Evolutionary conservation across 2,888 invertebrate genomes (phyloP).

Genomic region (Bembecia ichneumoniformis): DNA sequence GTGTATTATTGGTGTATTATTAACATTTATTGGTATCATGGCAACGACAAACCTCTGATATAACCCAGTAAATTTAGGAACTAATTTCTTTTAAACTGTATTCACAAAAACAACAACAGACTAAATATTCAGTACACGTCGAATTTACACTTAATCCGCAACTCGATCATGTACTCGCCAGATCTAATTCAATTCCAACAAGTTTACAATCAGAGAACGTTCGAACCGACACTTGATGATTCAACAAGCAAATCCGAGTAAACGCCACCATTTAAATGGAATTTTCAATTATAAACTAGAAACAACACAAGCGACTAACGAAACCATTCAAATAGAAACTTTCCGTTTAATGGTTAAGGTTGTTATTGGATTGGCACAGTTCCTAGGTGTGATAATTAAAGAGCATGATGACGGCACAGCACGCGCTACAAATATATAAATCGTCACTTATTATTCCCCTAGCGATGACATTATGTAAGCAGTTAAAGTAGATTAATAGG

Average conservation of each 20-base stretch:
- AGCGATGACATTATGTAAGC: conserved; percentile 37
- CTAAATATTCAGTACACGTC: conserved; percentile 1
- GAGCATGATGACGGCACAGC: conserved; percentile 29
- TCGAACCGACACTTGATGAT: conserved; percentile 27
- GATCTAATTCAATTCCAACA: conserved; percentile 11
- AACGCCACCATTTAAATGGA: conserved; percentile 34
- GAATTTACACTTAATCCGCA: conserved; percentile 9
- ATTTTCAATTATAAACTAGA: background rate
- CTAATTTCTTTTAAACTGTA: background rate
- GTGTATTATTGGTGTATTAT: too few species aligned
- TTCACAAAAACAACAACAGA: background rate
- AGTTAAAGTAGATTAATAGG: conserved; percentile 47
- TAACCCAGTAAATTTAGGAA: background rate
- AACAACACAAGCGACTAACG: background rate
- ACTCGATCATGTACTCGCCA: conserved; percentile 4
- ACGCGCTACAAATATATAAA: conserved; percentile 37
- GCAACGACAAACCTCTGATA: too few species aligned
- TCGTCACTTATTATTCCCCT: conserved; percentile 34
- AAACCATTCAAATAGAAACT: conserved; percentile 3
- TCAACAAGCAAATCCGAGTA: conserved; percentile 34
- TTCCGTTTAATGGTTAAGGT: conserved; percentile 1
- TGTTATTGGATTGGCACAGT: conserved; percentile 3
- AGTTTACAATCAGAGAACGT: conserved; percentile 19
- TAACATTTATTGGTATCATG: too few species aligned
- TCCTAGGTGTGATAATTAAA: conserved; percentile 25